Base-by-base conservation (phyloP, 1,140 invertebrate species). In the Bombyx mandarina region DNA sequence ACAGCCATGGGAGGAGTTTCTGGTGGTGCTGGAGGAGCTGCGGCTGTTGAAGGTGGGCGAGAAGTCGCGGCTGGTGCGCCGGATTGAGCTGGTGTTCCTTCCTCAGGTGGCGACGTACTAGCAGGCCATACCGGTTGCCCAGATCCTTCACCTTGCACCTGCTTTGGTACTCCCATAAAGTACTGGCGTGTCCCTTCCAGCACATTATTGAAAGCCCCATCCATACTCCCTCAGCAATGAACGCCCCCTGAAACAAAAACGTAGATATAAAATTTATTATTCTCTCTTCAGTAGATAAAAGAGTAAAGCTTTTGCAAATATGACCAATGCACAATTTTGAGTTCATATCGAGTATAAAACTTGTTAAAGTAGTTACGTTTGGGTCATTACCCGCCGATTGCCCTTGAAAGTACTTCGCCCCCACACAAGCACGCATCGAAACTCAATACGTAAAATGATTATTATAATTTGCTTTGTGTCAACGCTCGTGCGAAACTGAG, bases 141-240 rank as follows among this genome's bases (percentile, higher is more conserved):
- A 70, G 82, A 77, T 60, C 76, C 67, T 59, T 80, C 80, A 56
- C 69, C 81, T 79, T 75, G 88, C 77, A 82, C 87, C 77, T 73
- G 90, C 68, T 90, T 90, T 58, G 93, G 93, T 75, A 93, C 85
- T 78, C 93, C 93, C 89, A 93, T 92, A 87, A 93, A 93, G 88
- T 93, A 94, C 89, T 93, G 93, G 76, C 93, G 91, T 81, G 92
- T 92, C 85, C 92, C 92, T 90, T 93, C 92, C 90, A 94, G 88
- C 88, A 93, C 92, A 90, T 93, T 93, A 78, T 91, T 92, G 82
- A 93, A 92, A 87, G 90, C 91, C 79, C 91, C 91, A 90, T 93
- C 93, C 93, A 94, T 94, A 75, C 72, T 68, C 69, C 70, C 64
- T 63, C 66, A 66, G 62, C 66, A 53, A 54, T 69, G 56, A 65